Base-by-base conservation (phyloP, 53 echinoderm and acorn worm genomes). In the Luidia sarsii region DNA sequence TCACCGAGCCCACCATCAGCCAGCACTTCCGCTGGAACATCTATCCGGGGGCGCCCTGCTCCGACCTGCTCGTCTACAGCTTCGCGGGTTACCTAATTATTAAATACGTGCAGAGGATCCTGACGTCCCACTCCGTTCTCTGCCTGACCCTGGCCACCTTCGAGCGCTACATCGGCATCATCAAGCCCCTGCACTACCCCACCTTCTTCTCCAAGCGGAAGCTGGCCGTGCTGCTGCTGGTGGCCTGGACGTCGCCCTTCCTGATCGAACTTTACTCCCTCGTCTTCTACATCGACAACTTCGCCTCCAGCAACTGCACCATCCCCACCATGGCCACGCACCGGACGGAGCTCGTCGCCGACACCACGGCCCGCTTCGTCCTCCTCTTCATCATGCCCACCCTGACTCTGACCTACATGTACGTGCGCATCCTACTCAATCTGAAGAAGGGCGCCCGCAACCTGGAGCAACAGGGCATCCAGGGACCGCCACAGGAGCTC, bases 121-220 rank as follows among this genome's bases (percentile, higher is more conserved):
- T n/a, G n/a, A n/a, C n/a, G n/a, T n/a, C n/a, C n/a, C n/a, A n/a
- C n/a, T 70, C 70, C 10, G 19, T 70, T 50, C 29, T 50, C 5
- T 18, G 50, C 51, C 35, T 70, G 50, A 70, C 70, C 51, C 14
- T 70, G 18, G 51, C 51, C 9, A 70, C 70, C 1, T 51, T 70
- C 4, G 70, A 70, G 22, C 70, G 33, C 23, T 70, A 70, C 35
- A 70, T 70, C 22, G 70, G 70, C 16, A 70, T 70, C 52, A 70
- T 70, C 21, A 49, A 50, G 11, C 70, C 70, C 10, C 51, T 70
- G 19, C 52, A 50, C 5, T 51, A 70, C 10, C 51, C 51, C 0
- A 70, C 50, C 23, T 70, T 52, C 70, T 52, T 51, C 50, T 51
- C 23, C n/a, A n/a, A n/a, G n/a, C n/a, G n/a, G n/a, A n/a, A n/a